phyloP scores from a whole-genome alignment of 1,140 invertebrate genomes.

The Euura saliciscinereae region DNA sequence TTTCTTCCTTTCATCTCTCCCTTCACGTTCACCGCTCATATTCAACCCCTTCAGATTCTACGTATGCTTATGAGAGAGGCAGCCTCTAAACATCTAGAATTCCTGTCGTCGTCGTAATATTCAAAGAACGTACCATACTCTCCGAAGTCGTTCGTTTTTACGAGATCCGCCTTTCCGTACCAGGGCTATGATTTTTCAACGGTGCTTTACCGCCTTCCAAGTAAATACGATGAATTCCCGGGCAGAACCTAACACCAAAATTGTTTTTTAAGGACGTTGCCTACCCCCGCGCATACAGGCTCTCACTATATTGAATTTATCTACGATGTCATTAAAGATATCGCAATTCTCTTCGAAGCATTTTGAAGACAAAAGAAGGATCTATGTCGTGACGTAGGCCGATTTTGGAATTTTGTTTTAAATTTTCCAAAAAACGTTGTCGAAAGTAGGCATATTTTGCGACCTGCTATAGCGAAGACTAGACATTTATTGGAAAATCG shows the following conservation, averaged over 20 bases:
- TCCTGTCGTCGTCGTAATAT: not conserved
- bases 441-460: too few species aligned
- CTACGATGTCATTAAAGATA: too few species aligned
- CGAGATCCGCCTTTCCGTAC: not conserved
- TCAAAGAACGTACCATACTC: not conserved
- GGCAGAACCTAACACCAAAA: not conserved
- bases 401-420: too few species aligned
- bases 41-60: not conserved
- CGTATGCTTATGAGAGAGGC: not conserved
- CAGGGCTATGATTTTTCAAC: not conserved
- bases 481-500: too few species aligned
- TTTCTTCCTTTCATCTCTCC: not conserved
- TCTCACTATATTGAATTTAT: too few species aligned
- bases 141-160: conserved; percentile 5
- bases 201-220: not conserved
- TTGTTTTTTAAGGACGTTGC: too few species aligned
- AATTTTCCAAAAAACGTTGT: too few species aligned
- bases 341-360: too few species aligned
- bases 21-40: not conserved
- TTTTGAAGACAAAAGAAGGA: too few species aligned
- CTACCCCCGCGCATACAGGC: too few species aligned
- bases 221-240: not conserved
- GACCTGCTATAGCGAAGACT: too few species aligned
- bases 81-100: not conserved
- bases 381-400: too few species aligned